Conservation (phyloP, 1,140 invertebrate species). For the Zaprionus ghesquierei region DNA sequence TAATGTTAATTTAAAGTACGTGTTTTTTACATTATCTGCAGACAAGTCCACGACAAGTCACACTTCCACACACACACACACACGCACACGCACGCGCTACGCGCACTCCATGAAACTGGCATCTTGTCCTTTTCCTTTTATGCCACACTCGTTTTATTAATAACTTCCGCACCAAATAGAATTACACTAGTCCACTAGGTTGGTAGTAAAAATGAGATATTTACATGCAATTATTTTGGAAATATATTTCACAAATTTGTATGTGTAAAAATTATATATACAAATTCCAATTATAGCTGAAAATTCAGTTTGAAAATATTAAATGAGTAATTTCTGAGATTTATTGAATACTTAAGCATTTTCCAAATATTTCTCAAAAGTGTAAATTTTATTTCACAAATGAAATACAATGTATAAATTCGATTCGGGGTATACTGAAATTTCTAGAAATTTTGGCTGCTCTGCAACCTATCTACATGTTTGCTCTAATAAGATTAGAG, state of each 20-base stretch:
- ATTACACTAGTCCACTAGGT: conserved; percentile 27
- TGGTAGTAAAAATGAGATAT: neutral
- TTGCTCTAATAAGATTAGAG: neutral
- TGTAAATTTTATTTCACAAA: no score
- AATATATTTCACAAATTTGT: neutral
- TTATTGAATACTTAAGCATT: no score
- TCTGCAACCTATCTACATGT: neutral
- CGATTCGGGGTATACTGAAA: neutral
- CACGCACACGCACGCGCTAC: neutral
- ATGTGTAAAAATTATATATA: no score
- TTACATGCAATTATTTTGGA: neutral
- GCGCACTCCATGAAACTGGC: conserved; percentile 7
- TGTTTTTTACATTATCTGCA: conserved; percentile 30
- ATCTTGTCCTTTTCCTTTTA: conserved; percentile 30
- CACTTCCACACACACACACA: conserved; percentile 4
- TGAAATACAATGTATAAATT: no score
- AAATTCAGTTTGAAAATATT: neutral
- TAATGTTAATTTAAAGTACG: conserved; percentile 42
- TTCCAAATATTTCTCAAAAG: no score
- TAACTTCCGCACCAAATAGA: conserved; percentile 69
- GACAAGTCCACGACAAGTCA: conserved; percentile 10
- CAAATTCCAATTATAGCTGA: neutral
- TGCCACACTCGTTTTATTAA: conserved; percentile 55
- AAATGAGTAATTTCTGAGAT: neutral
- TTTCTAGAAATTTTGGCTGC: neutral